Evolutionary conservation across 2,888 invertebrate genomes (phyloP), one percentile per base, ranked within the genome.

Genomic region (Carterocephalus palaemon): DNA sequence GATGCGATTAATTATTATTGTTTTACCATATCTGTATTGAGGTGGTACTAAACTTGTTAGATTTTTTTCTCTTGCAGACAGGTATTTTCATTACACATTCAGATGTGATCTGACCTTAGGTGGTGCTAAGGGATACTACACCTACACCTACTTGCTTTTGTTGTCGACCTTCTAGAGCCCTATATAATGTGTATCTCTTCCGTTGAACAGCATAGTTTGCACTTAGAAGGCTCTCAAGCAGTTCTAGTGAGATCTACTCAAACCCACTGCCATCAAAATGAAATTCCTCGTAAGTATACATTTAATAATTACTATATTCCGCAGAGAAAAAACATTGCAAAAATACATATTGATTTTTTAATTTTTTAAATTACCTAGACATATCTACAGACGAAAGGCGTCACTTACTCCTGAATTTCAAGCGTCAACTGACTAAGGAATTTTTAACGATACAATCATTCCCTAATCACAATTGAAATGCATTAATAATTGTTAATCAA

Each of bases 201-300:
- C 67, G 67, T 60, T 59, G 70, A 58, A 59, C 57, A 48, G 64
- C 58, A 82, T 73, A 85, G 85, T 86, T 79, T 77, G 75, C 81
- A 71, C 74, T 75, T 40, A 67, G 82, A 82, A 83, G 82, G 81
- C 82, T 67, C 57, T 34, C 50, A 48, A 72, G 84, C 85, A 84
- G 83, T 84, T 84, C 83, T 76, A 67, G 79, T 83, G 76, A 74
- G 63, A 80, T 67, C 67, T 70, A 64, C 60, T 48, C 46, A 52
- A 61, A 43, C 39, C 56, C 54, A 48, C 22, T 46, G 20, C 51
- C 60, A 58, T 66, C 73, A 84, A 71, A 56, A 85, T 85, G 85
- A 86, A 86, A 83, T 83, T 66, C 83, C 61, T 71, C 57, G 85
- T 86, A 65, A 77, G 85, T 83, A 56, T 53, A 41, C n/a, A 10